Percentiles rank a stretch among this genome's conserved stretches.
Conservation (phyloP, 2,797 vertebrate genomes). For the Garrulus glandarius region DNA sequence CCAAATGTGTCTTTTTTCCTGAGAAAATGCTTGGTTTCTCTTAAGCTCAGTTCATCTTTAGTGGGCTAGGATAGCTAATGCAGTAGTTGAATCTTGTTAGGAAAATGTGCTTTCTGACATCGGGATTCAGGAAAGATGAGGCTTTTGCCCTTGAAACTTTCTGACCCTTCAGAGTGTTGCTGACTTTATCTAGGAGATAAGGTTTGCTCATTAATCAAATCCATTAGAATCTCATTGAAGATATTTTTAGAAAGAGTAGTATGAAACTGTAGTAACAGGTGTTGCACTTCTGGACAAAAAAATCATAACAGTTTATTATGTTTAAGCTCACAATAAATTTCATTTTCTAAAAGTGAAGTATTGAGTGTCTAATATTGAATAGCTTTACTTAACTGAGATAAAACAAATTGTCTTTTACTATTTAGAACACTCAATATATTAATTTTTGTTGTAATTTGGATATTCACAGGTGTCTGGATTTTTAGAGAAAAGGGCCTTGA, state of each 20-base stretch:
- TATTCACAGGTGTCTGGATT: neutral
- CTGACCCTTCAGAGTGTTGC: neutral
- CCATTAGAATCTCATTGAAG: neutral
- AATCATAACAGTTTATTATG: neutral
- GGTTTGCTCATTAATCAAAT: neutral
- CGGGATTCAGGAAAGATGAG: neutral
- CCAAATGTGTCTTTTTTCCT: neutral
- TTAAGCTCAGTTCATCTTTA: neutral
- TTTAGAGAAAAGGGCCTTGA: neutral
- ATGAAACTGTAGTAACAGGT: neutral
- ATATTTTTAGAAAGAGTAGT: conserved; percentile 2
- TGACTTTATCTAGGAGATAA: neutral
- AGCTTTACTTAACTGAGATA: neutral
- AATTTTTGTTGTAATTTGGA: neutral
- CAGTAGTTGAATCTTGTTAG: neutral
- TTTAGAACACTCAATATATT: neutral
- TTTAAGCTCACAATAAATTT: neutral
- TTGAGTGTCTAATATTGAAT: neutral
- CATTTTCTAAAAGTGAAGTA: neutral
- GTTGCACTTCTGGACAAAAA: neutral
- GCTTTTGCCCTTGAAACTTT: neutral
- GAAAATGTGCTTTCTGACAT: neutral
- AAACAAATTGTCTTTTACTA: neutral
- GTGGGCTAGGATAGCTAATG: neutral
- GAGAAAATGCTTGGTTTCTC: neutral